Base-by-base conservation (phyloP, 2,888 invertebrate species). In the Apamea monoglypha region DNA sequence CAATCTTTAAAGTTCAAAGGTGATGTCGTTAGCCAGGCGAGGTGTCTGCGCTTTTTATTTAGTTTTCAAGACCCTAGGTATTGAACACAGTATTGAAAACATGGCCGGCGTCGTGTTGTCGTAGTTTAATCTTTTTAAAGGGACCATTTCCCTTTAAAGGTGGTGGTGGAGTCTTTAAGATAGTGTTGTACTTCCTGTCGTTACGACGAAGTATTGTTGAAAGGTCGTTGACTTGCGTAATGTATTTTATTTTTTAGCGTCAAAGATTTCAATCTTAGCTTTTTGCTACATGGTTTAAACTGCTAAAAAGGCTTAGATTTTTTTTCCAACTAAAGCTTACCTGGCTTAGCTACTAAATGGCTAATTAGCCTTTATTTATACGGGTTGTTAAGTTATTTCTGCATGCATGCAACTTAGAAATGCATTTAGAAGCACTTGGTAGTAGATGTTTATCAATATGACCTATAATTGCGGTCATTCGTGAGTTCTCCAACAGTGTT, bases 41-140 rank as follows among this genome's bases (percentile, higher is more conserved):
- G 76, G 64, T 61, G 81, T 80, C 75, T 83, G 61, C 21, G 40
- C 50, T 73, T 76, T 74, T 76, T 80, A 70, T 80, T 83, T 76
- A 73, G 36, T 76, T 82, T 82, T 78, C 14, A 61, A 71, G 7
- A 32, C 32, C 32, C n/a, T 18, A 29, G 50, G 32, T 61, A 32
- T n/a, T n/a, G n/a, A n/a, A n/a, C n/a, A n/a, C n/a, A n/a, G n/a
- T n/a, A n/a, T n/a, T n/a, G n/a, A n/a, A n/a, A n/a, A n/a, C n/a
- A n/a, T 68, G 67, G 64, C 71, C 63, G 69, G 63, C 29, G 73
- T 72, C 50, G 40, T n/a, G 36, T 56, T 50, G 6, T 29, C 36
- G n/a, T 63, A 72, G 63, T 76, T 83, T 64, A 64, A 80, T 68
- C 47, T 75, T 80, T 80, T 32, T 25, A 61, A 47, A 75, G 47